Percentiles rank a stretch among this genome's conserved stretches.
phyloP scores from a whole-genome alignment of 2,113 vertebrate genomes.

The Chrysochloris asiatica region DNA sequence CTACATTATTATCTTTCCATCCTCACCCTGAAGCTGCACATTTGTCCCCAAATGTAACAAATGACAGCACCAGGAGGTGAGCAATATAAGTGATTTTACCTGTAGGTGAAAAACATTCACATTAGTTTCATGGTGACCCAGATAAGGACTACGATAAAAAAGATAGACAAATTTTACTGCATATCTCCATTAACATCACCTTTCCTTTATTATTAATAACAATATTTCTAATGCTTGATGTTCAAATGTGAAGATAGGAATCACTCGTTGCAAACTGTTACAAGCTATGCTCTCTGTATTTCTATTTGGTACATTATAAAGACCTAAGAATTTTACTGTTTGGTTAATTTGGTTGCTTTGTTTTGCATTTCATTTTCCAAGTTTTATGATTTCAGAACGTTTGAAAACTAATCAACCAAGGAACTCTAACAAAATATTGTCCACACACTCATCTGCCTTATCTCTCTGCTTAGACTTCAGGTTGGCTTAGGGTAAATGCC shows the following conservation, averaged over 20 bases:
- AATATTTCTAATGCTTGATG: constrained; percentile 39
- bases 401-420: neutral
- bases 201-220: constrained; percentile 62
- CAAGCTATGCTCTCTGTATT: neutral
- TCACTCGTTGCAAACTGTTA: neutral
- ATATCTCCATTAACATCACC: constrained; percentile 8
- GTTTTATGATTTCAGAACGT: constrained; percentile 20
- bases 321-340: neutral
- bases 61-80: constrained; percentile 4
- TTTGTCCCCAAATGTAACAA: neutral
- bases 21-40: neutral
- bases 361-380: neutral
- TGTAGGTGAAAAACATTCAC: constrained; percentile 22
- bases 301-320: neutral
- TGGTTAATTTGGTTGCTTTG: neutral
- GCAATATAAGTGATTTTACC: neutral
- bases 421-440: constrained; percentile 3
- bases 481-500: neutral
- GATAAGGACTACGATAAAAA: constrained; percentile 31
- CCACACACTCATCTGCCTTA: neutral
- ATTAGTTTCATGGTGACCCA: constrained; percentile 35
- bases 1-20: neutral
- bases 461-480: constrained; percentile 4
- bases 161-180: neutral
- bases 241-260: neutral